Evolutionary conservation across 2,113 vertebrate species (phyloP).

Genomic region (Trochalopteron elliotii): DNA sequence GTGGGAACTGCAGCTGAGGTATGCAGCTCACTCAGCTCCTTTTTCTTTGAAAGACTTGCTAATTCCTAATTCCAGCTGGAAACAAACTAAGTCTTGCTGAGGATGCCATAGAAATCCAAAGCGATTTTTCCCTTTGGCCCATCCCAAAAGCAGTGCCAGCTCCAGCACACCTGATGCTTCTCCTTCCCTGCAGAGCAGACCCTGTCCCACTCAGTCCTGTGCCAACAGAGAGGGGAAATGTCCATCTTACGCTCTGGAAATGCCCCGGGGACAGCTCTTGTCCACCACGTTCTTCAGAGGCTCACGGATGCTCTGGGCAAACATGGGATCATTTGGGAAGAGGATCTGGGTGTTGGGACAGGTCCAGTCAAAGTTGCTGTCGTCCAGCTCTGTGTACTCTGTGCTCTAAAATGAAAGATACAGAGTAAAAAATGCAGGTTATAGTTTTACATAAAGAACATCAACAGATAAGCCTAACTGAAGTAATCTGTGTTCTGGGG

Average conservation of each 20-base stretch:
- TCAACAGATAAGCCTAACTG: not conserved
- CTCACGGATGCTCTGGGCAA: conserved; percentile 90
- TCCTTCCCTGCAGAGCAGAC: not conserved
- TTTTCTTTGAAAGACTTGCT: not conserved
- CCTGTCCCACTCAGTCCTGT: not conserved
- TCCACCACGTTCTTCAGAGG: conserved; percentile 96
- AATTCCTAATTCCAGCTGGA: not conserved
- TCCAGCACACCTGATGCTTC: not conserved
- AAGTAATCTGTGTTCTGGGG: not conserved
- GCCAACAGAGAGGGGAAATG: not conserved
- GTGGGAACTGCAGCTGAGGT: not conserved
- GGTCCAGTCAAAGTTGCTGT: conserved; percentile 97
- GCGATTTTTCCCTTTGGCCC: not conserved
- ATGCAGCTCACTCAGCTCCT: not conserved
- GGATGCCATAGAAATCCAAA: not conserved
- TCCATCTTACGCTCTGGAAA: conserved; percentile 76
- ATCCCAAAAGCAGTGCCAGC: not conserved
- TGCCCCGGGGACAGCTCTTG: conserved; percentile 90
- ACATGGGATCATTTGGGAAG: conserved; percentile 93
- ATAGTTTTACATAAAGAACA: not conserved
- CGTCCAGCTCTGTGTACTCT: conserved; percentile 88
- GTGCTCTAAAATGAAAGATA: conserved; percentile 67
- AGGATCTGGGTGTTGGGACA: conserved; percentile 97
- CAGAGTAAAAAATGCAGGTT: not conserved
- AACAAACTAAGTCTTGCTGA: not conserved